Evolutionary conservation across 2,797 vertebrate species (phyloP).

Genomic region (Steatocranus sp.): DNA sequence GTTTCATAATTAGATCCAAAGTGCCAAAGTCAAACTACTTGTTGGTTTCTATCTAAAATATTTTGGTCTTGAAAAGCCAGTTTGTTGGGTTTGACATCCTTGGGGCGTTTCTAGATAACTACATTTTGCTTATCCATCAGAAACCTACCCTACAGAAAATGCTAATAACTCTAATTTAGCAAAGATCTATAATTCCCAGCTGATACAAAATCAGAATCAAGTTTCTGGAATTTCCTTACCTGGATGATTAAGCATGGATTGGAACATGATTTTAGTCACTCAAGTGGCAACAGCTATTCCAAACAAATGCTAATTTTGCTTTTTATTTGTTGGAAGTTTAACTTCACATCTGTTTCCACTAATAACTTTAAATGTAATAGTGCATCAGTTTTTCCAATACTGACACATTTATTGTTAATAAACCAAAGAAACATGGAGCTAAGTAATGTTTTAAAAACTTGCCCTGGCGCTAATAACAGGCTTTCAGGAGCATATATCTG

Average conservation of each 20-base stretch:
- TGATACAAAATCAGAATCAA: background rate
- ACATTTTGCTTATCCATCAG: background rate
- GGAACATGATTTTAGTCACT: background rate
- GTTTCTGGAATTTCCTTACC: background rate
- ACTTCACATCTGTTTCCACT: background rate
- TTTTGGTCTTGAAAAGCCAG: background rate
- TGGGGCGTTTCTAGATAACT: background rate
- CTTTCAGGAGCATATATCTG: background rate
- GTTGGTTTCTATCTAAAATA: background rate
- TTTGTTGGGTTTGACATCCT: background rate
- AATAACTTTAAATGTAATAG: background rate
- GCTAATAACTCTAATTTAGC: background rate
- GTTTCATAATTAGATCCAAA: background rate
- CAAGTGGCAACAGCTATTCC: background rate
- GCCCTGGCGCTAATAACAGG: background rate
- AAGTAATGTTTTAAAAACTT: background rate
- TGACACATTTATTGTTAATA: background rate
- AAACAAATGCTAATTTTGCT: background rate
- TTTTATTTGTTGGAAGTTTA: background rate
- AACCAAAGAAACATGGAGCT: background rate
- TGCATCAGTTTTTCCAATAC: background rate
- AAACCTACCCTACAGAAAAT: background rate
- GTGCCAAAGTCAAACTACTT: background rate
- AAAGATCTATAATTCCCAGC: background rate
- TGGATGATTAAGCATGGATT: background rate